These are phyloP conservation scores for Octodonta nipae DNA, from an alignment of 2,888 invertebrate genomes.

Conservation along the genomic window DNA sequence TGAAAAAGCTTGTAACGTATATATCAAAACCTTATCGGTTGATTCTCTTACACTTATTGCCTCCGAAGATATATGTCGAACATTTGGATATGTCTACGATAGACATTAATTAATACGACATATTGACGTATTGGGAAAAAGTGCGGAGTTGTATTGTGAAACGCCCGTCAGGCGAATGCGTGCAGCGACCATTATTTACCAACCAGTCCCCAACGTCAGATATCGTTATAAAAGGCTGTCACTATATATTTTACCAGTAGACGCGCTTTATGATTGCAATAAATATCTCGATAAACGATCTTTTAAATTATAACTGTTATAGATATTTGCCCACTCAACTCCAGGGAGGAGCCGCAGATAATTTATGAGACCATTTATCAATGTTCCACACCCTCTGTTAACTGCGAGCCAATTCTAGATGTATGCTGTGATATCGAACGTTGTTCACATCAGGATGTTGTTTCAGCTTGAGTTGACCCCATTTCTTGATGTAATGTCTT, in stretches of 20 bases:
- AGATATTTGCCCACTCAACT: slow-evolving; percentile 40
- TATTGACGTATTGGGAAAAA: slow-evolving; percentile 18
- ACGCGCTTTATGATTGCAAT: slow-evolving; percentile 36
- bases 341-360: slow-evolving; percentile 35
- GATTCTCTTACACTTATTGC: slow-evolving; percentile 22
- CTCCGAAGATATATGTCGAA: slow-evolving; percentile 18
- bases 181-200: slow-evolving; percentile 18
- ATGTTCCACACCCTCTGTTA: slow-evolving; percentile 39
- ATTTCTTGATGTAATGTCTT: slow-evolving; percentile 38
- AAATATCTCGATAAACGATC: slow-evolving; percentile 39
- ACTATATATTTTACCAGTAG: slow-evolving; percentile 16
- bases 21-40: slow-evolving; percentile 19
- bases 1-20: slow-evolving; percentile 18
- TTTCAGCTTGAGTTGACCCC: slow-evolving; percentile 37
- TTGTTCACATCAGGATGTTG: slow-evolving; percentile 32
- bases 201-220: slow-evolving; percentile 17
- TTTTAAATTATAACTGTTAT: slow-evolving; percentile 39
- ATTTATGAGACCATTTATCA: slow-evolving; percentile 40
- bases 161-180: slow-evolving; percentile 12
- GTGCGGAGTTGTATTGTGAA: slow-evolving; percentile 10
- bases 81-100: slow-evolving; percentile 19
- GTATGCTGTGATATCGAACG: slow-evolving; percentile 35
- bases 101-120: slow-evolving; percentile 25
- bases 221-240: slow-evolving; percentile 25
- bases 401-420: slow-evolving; percentile 45